Percentiles rank a stretch among this genome's conserved stretches.
phyloP scores from a whole-genome alignment of 2,797 vertebrate genomes.

The Streptopelia turtur region DNA sequence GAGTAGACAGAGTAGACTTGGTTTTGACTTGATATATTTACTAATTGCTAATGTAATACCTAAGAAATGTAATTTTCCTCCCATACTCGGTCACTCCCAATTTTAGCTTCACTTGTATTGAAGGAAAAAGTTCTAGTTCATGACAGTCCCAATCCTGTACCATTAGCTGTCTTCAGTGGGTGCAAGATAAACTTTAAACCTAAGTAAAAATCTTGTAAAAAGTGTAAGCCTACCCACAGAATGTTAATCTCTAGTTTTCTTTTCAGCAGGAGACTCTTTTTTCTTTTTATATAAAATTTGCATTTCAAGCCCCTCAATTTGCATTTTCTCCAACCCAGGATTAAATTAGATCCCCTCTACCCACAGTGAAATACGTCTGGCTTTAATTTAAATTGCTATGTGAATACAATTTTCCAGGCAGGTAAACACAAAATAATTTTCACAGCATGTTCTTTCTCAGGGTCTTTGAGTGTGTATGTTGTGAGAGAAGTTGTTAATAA shows the following conservation, averaged over 20 bases:
- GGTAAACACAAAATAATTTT: conserved; percentile 77
- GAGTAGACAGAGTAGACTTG: not conserved
- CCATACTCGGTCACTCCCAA: not conserved
- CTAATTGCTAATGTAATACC: not conserved
- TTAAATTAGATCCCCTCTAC: conserved; percentile 54
- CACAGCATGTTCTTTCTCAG: conserved; percentile 63
- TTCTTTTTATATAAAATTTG: conserved; percentile 74
- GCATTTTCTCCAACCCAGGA: conserved; percentile 71
- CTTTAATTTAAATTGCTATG: conserved; percentile 77
- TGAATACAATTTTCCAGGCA: conserved; percentile 80
- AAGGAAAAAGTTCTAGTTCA: not conserved
- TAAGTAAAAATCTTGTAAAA: conserved; percentile 62
- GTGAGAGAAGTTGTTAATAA: conserved; percentile 42
- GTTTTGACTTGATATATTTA: not conserved
- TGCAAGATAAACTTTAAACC: conserved; percentile 26
- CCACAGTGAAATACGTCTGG: conserved; percentile 60
- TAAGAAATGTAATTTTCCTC: not conserved
- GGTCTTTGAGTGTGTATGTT: conserved; percentile 29
- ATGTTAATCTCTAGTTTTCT: conserved; percentile 73
- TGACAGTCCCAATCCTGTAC: not conserved
- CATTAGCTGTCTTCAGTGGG: not conserved
- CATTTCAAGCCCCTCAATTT: conserved; percentile 79
- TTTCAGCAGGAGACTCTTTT: conserved; percentile 64
- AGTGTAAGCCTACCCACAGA: conserved; percentile 54
- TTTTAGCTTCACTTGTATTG: not conserved